Percentiles rank a stretch among this genome's conserved stretches.
phyloP scores from a whole-genome alignment of 1,140 invertebrate genomes.

The Magallana angulata region DNA sequence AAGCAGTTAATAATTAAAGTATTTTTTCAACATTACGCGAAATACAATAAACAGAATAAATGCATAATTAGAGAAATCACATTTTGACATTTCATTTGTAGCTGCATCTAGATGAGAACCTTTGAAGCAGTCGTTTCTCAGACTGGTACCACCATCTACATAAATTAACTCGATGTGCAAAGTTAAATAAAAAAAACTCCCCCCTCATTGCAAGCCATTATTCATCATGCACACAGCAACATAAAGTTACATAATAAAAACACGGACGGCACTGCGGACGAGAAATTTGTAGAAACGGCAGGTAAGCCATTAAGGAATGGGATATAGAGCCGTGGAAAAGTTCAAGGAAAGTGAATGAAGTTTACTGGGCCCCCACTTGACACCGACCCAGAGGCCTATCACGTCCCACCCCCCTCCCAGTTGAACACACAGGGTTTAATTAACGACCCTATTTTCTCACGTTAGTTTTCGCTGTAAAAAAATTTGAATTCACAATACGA shows the following conservation, averaged over 20 bases:
- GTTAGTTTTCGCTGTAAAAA: conserved; percentile 25
- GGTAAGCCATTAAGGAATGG: conserved; percentile 22
- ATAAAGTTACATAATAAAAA: conserved; percentile 30
- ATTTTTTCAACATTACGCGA: conserved; percentile 24
- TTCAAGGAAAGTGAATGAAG: conserved; percentile 11
- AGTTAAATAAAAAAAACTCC: conserved; percentile 25
- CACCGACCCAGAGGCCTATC: conserved; percentile 1
- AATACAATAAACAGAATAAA: conserved; percentile 33
- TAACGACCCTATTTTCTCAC: conserved; percentile 30
- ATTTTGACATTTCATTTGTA: conserved; percentile 23
- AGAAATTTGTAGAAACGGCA: conserved; percentile 13
- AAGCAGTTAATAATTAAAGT: conserved; percentile 21
- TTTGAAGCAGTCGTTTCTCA: conserved; percentile 17
- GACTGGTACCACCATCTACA: conserved; percentile 15
- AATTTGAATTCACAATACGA: background rate
- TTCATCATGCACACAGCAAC: conserved; percentile 27
- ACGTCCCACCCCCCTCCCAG: background rate
- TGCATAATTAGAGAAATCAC: conserved; percentile 36
- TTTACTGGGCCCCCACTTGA: background rate
- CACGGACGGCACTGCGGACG: background rate
- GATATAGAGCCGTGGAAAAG: conserved; percentile 17
- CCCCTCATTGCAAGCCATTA: conserved; percentile 24
- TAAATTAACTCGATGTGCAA: conserved; percentile 34
- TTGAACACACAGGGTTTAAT: conserved; percentile 7
- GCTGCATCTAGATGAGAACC: background rate